Percentiles rank a stretch among this genome's conserved stretches.
phyloP scores from a whole-genome alignment of 2,113 vertebrate species.

The Solea solea region DNA sequence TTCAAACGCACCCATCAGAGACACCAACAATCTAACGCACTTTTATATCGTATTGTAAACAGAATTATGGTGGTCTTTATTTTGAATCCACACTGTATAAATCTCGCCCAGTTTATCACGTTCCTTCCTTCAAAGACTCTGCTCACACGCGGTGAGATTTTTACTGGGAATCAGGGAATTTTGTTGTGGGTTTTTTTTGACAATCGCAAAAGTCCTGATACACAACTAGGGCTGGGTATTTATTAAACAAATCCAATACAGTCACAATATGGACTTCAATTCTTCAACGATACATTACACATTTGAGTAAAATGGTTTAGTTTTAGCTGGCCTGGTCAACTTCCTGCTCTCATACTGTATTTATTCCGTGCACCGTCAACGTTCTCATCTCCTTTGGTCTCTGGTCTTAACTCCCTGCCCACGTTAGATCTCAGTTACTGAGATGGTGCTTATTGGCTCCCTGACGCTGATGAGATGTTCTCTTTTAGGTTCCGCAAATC shows the following conservation, averaged over 20 bases:
- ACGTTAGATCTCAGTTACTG: no score
- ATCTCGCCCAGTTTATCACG: neutral
- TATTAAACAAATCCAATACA: no score
- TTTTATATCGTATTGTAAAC: conserved; percentile 54
- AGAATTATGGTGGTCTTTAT: conserved; percentile 35
- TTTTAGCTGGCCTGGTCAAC: no score
- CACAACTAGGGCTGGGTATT: neutral
- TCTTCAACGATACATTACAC: neutral
- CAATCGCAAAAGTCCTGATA: conserved; percentile 59
- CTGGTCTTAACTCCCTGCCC: no score
- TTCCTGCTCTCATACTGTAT: no score
- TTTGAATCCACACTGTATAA: conserved; percentile 4
- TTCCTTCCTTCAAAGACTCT: conserved; percentile 1
- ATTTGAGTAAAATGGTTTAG: no score
- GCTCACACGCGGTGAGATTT: conserved; percentile 11
- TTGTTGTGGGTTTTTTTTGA: conserved; percentile 51
- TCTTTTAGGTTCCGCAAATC: no score
- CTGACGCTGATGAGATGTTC: no score
- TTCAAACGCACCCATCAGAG: conserved; percentile 9
- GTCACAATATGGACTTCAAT: neutral
- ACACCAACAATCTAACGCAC: conserved; percentile 61
- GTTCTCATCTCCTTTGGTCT: no score
- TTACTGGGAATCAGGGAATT: conserved; percentile 41
- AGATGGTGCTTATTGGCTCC: no score
- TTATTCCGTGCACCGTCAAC: no score